These are phyloP conservation scores for Sigmodon hispidus DNA, from an alignment of 2,113 vertebrate genomes.

Conservation along the genomic window DNA sequence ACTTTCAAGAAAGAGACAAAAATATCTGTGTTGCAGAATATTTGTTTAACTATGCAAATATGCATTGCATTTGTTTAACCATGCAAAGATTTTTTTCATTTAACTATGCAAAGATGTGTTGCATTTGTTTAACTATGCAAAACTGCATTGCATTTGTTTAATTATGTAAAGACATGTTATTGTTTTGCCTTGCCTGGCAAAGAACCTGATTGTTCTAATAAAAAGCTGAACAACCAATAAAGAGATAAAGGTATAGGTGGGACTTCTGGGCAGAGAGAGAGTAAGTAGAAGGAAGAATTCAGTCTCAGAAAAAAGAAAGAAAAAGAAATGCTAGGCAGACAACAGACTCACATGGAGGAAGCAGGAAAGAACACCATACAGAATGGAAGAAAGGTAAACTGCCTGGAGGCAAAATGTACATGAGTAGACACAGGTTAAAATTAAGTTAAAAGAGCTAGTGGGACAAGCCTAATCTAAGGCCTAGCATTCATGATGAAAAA, in stretches of 20 bases:
- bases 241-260: not conserved
- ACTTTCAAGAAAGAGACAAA: conserved; percentile 9
- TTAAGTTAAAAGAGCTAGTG: not conserved
- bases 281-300: not conserved
- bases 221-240: not conserved
- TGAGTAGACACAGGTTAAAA: not conserved
- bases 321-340: not conserved
- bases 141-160: not conserved
- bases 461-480: not conserved
- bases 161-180: not conserved
- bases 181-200: not conserved
- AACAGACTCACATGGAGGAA: not conserved
- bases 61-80: not conserved
- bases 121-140: not conserved
- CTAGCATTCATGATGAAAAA: not conserved
- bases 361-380: not conserved
- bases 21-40: not conserved
- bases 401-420: not conserved
- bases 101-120: no score
- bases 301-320: not conserved
- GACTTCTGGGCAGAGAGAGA: not conserved
- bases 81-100: no score
- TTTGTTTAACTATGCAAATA: not conserved
- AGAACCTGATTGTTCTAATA: not conserved
- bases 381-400: not conserved